Evolutionary conservation across 23 tunicate species (phyloP), one percentile per base, ranked within the genome.

Genomic region (Halocynthia roretzi): DNA sequence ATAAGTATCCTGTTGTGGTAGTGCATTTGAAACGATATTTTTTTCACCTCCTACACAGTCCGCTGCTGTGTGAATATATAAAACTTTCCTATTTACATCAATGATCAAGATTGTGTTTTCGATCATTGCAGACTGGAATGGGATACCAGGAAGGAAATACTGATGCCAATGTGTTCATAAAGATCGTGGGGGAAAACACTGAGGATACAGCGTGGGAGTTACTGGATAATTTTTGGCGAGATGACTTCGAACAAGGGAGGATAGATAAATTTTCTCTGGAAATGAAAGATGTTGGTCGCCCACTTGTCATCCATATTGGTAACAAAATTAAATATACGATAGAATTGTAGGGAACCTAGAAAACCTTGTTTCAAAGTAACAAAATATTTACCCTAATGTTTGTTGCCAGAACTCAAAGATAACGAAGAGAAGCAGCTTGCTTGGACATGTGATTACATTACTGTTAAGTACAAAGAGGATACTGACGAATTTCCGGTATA

Each of bases 161-260:
- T 12, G 81, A 83, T 76, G 52, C 86, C 12, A 54, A 51, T 9
- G 81, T 83, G 22, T 75, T 61, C 44, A 40, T 83, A 51, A 48
- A 76, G 52, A 53, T 83, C 7, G 75, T 83, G 7, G 86, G 86
- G 9, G 71, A 71, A 44, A 74, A 71, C 78, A 70, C 61, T 21
- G 50, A 31, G 51, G 7, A 52, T 6, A 81, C 85, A 6, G 85
- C 20, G 20, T 56, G 51, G 70, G 22, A 60, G 8, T 57, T 49
- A 11, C 85, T 81, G 0, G 85, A 81, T 49, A 81, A 81, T 51
- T 81, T 81, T 14, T 54, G 76, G 56, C 20, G 71, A 48, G 53
- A 81, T 56, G 85, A 81, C 58, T 71, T 71, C 58, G 85, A 72
- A 81, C 58, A 71, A 21, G 85, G 78, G 6, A 57, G 61, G 23